These are phyloP conservation scores for Phymorhynchus buccinoides DNA, from an alignment of 1,140 invertebrate species.

Conservation along the genomic window DNA sequence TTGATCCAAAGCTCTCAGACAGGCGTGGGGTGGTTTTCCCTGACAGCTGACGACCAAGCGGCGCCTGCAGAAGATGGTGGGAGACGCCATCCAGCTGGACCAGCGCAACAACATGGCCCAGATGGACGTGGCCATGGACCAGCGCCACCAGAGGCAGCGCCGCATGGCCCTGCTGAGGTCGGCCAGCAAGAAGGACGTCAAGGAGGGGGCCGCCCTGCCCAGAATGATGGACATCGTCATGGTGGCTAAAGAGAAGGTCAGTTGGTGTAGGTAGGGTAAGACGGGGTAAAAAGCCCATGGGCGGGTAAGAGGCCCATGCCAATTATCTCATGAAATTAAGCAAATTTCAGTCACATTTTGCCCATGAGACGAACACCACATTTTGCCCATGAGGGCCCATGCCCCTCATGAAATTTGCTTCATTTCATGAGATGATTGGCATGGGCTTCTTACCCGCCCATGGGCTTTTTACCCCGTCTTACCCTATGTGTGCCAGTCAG, in stretches of 20 bases:
- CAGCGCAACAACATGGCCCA: neutral
- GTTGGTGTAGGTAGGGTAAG: neutral
- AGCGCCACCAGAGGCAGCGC: neutral
- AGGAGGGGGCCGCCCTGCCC: neutral
- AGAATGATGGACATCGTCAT: constrained; percentile 25
- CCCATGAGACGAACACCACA: too few relatives aligned
- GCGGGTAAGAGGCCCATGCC: too few relatives aligned
- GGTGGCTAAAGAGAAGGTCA: constrained; percentile 15
- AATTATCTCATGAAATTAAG: too few relatives aligned
- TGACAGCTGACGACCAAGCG: constrained; percentile 13
- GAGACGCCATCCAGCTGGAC: constrained; percentile 38
- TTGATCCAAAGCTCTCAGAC: neutral
- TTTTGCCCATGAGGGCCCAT: too few relatives aligned
- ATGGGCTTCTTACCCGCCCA: too few relatives aligned
- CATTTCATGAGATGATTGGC: too few relatives aligned
- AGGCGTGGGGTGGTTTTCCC: too few relatives aligned
- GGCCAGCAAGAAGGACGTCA: neutral
- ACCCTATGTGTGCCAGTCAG: too few relatives aligned
- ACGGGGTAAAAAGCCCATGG: too few relatives aligned
- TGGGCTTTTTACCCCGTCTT: too few relatives aligned
- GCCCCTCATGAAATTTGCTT: too few relatives aligned
- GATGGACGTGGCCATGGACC: constrained; percentile 5
- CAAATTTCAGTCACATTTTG: too few relatives aligned
- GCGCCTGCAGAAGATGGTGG: constrained; percentile 39
- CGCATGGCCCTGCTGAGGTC: neutral